Percentiles rank a stretch among this genome's conserved stretches.
phyloP scores from a whole-genome alignment of 1,140 invertebrate genomes.

The Nylanderia fulva region DNA sequence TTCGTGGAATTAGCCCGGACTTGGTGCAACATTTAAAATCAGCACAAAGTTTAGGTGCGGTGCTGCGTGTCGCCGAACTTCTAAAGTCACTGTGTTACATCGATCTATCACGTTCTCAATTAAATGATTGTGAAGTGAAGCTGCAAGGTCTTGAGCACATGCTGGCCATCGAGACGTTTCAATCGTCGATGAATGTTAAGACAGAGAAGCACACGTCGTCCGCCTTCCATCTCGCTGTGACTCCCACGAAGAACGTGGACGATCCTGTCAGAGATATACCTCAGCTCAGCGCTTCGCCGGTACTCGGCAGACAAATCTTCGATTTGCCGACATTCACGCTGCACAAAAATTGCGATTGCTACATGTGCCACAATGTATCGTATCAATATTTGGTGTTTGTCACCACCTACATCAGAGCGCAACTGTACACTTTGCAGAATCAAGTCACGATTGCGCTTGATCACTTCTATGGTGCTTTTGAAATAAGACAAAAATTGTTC shows the following conservation, averaged over 20 bases:
- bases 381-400: conserved; percentile 81
- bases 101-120: conserved; percentile 75
- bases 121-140: conserved; percentile 80
- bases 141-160: conserved; percentile 81
- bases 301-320: conserved; percentile 76
- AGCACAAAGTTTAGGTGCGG: conserved; percentile 77
- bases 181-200: conserved; percentile 61
- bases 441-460: conserved; percentile 70
- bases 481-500: conserved; percentile 73
- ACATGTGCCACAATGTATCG: conserved; percentile 76
- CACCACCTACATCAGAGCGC: conserved; percentile 77
- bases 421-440: conserved; percentile 77
- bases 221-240: not conserved
- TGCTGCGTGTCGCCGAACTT: conserved; percentile 76
- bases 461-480: conserved; percentile 79
- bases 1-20: conserved; percentile 76
- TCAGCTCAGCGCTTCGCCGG: conserved; percentile 75
- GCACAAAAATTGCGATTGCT: conserved; percentile 79
- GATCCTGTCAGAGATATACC: conserved; percentile 67
- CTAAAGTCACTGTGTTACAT: conserved; percentile 80
- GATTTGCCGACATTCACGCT: conserved; percentile 75
- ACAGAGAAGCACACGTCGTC: not conserved
- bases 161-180: conserved; percentile 76
- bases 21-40: conserved; percentile 73
- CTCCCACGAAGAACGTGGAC: conserved; percentile 15